Evolutionary conservation across 2,888 invertebrate genomes (phyloP).

Genomic region (Tigriopus californicus): DNA sequence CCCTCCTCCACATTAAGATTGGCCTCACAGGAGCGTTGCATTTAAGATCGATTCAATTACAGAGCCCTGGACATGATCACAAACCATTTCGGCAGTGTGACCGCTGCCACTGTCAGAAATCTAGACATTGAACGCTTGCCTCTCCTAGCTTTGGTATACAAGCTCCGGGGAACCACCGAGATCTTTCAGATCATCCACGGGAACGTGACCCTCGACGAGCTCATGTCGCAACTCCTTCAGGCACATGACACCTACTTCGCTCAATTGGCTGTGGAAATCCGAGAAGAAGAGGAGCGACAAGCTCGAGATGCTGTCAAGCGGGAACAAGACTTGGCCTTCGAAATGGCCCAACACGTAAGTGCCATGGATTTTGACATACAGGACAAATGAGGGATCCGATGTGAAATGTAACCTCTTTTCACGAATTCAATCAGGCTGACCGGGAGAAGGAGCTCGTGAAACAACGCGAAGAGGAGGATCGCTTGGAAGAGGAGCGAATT

Average conservation of each 20-base stretch:
- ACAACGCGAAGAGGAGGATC: slow-evolving; percentile 27
- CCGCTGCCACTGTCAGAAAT: slow-evolving; percentile 50
- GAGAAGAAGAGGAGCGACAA: slow-evolving; percentile 68
- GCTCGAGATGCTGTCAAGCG: slow-evolving; percentile 71
- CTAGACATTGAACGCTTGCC: slow-evolving; percentile 73
- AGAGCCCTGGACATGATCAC: slow-evolving; percentile 42
- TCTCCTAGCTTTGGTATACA: slow-evolving; percentile 68
- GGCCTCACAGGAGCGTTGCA: too few relatives aligned
- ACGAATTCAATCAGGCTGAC: too few relatives aligned
- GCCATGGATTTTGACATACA: background rate
- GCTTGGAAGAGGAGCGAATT: slow-evolving; percentile 47
- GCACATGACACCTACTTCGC: slow-evolving; percentile 63
- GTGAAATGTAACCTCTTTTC: too few relatives aligned
- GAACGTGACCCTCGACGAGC: slow-evolving; percentile 75
- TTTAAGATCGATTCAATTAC: background rate
- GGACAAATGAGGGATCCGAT: too few relatives aligned
- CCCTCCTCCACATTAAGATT: too few relatives aligned
- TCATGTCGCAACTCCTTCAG: slow-evolving; percentile 67
- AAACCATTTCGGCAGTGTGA: slow-evolving; percentile 56
- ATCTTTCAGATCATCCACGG: slow-evolving; percentile 76
- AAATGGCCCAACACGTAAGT: slow-evolving; percentile 54
- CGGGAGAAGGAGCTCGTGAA: slow-evolving; percentile 43
- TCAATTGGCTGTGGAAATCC: slow-evolving; percentile 53
- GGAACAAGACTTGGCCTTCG: slow-evolving; percentile 86
- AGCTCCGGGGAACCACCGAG: slow-evolving; percentile 69